Conservation (phyloP, 2,888 invertebrate species). For the Nesidiocoris tenuis region DNA sequence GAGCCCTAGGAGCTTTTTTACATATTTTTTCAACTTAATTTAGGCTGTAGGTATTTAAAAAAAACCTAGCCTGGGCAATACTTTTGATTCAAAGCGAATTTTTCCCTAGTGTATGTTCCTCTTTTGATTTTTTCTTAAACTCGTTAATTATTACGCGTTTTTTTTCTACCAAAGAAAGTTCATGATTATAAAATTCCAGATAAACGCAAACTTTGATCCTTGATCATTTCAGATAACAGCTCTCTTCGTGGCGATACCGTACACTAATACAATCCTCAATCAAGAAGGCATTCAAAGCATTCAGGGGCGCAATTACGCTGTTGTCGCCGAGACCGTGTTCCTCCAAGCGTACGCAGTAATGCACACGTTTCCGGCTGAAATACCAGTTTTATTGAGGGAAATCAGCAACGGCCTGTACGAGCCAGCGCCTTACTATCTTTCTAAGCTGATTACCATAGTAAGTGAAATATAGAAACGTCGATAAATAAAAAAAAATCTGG, state of each 20-base stretch:
- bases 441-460: constrained; percentile 59
- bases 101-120: no score
- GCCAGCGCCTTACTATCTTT: constrained; percentile 50
- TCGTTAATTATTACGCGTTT: no score
- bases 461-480: constrained; percentile 21
- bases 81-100: no score
- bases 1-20: no score
- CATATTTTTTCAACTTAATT: no score
- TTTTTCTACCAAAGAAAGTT: no score
- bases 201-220: no score
- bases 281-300: constrained; percentile 51
- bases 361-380: neutral
- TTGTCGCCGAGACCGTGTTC: constrained; percentile 44
- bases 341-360: neutral
- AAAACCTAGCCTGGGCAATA: no score
- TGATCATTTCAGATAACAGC: constrained; percentile 65
- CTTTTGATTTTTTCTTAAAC: no score
- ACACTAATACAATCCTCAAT: constrained; percentile 61
- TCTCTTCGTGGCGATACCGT: constrained; percentile 63
- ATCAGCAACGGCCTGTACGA: constrained; percentile 57
- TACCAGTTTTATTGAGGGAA: constrained; percentile 45
- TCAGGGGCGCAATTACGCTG: constrained; percentile 50
- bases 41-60: no score
- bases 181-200: no score
- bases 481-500: neutral